Percentiles rank a stretch among this genome's conserved stretches.
Evolutionary conservation across 1,140 invertebrate species (phyloP).

Genomic region (Diprion similis): DNA sequence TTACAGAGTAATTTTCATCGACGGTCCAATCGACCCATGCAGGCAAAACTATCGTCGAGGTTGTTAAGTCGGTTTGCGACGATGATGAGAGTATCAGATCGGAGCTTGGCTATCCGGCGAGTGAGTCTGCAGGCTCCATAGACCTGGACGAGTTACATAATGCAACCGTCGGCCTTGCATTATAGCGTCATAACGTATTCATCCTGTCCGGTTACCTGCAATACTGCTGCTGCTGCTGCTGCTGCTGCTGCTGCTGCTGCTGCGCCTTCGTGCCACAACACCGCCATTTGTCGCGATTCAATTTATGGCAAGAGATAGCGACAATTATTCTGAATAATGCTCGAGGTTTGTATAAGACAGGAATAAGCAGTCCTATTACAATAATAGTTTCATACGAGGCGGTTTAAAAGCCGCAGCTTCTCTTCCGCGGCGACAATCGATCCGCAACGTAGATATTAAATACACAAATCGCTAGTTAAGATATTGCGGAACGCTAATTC

Average conservation of each 20-base stretch:
- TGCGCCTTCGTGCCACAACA: slow-evolving; percentile 18
- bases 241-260: slow-evolving; percentile 43
- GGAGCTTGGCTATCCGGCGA: no score
- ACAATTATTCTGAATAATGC: background rate
- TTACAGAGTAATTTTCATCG: background rate
- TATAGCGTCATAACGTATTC: slow-evolving; percentile 56
- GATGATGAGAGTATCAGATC: no score
- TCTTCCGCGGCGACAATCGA: no score
- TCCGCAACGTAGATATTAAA: no score
- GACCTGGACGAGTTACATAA: slow-evolving; percentile 44
- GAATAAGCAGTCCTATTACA: no score
- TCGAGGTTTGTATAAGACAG: no score
- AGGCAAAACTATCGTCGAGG: slow-evolving; percentile 12
- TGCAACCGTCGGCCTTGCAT: slow-evolving; percentile 49
- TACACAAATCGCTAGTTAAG: no score
- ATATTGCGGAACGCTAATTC: no score
- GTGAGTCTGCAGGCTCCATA: background rate
- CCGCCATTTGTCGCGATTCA: slow-evolving; percentile 13
- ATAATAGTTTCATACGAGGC: no score
- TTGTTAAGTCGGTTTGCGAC: slow-evolving; percentile 37
- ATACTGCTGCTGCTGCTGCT: slow-evolving; percentile 43
- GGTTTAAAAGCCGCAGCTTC: no score
- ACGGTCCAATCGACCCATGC: background rate
- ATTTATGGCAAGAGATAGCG: slow-evolving; percentile 5
- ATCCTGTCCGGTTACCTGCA: slow-evolving; percentile 56